Base-by-base conservation (phyloP, 2,797 vertebrate genomes). In the Propithecus perrieri region DNA sequence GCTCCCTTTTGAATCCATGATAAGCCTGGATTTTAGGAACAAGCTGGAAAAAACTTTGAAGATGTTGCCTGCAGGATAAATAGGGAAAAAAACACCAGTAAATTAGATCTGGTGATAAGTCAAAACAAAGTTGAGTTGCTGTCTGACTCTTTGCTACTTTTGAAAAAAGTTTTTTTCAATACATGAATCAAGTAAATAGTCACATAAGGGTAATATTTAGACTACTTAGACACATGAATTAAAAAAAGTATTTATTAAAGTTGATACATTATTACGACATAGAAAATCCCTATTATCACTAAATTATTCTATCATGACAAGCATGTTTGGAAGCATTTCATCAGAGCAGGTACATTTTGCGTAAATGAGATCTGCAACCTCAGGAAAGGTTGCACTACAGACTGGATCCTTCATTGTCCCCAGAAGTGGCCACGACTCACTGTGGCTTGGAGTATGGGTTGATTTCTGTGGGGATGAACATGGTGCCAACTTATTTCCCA, bases 11-110 rank as follows among this genome's bases (percentile, higher is more conserved):
- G 81, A 90, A 15, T 55, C 8, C n/a, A 63, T 65, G 33, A 89
- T 85, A 95, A 95, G 18, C 57, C 35, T 94, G 59, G 33, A 22
- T 50, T 71, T 83, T 78, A 97, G 72, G 28, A 94, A 75, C 35
- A 89, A 43, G n/a, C 17, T 93, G 14, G 53, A 43, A 35, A 63
- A 69, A 75, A 35, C 50, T 88, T 74, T 38, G 65, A 96, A 89
- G 57, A 72, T 35, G 11, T 89, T 86, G 55, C 59, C 74, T 75
- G 14, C 26, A 71, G 41, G 33, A 84, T 88, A 91, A 85, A 1
- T 1, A 50, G 41, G 28, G 13, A 22, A 86, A 84, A 84, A 83
- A 80, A 80, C 24, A 53, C 4, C 55, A 75, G 38, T 61, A 85
- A 88, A 63, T 93, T 76, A 7, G 17, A 61, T 80, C 33, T n/a